Evolutionary conservation across 2,113 vertebrate genomes (phyloP).

Genomic region (Lonchura striata): DNA sequence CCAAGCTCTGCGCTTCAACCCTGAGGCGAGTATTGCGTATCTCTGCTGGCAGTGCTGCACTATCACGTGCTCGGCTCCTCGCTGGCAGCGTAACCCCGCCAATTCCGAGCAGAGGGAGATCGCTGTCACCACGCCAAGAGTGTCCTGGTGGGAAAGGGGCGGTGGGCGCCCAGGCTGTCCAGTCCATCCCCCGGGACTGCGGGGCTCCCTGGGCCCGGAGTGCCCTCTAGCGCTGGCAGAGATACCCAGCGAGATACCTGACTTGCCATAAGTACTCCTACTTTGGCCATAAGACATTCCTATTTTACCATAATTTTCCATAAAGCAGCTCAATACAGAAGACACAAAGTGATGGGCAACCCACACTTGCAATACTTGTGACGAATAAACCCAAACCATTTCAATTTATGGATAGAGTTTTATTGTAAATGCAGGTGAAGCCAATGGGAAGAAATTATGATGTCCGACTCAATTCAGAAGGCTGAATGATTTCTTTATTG

Average conservation of each 20-base stretch:
- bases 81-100: rapidly evolving
- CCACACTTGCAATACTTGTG: rapidly evolving
- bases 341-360: not conserved
- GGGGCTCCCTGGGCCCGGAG: not conserved
- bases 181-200: rapidly evolving
- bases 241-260: not conserved
- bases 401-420: not conserved
- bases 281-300: not conserved
- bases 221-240: conserved; percentile 40
- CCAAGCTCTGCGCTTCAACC: rapidly evolving
- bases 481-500: too few species aligned
- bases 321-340: not conserved
- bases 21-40: not conserved
- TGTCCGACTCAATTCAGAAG: too few species aligned
- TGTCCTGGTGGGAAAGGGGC: rapidly evolving
- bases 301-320: not conserved
- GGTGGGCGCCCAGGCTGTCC: not conserved
- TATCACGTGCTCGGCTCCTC: not conserved
- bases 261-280: too few species aligned
- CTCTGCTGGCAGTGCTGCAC: not conserved
- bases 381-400: not conserved
- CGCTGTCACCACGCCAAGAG: rapidly evolving
- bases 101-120: rapidly evolving
- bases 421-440: too few species aligned
- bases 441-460: too few species aligned